phyloP scores from a whole-genome alignment of 2,113 vertebrate species.

The Pachypanchax playfairii region DNA sequence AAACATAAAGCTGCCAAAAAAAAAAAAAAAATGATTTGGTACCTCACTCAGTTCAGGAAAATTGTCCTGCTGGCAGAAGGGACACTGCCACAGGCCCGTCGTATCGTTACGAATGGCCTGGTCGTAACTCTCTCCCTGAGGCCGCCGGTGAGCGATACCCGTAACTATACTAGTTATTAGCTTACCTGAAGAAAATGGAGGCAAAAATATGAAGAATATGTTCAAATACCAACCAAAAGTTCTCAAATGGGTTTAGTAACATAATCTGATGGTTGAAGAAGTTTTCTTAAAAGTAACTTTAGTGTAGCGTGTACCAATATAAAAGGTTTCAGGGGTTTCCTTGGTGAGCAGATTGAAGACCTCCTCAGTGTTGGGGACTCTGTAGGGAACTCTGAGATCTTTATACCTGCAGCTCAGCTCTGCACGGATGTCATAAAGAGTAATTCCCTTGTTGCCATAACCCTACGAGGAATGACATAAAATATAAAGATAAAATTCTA shows the following conservation, averaged over 20 bases:
- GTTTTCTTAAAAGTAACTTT: neutral
- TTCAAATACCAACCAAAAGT: neutral
- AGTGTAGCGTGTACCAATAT: constrained; percentile 83
- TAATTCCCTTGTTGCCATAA: constrained; percentile 98
- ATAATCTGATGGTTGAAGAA: neutral
- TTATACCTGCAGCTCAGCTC: constrained; percentile 98
- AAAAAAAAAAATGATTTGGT: neutral
- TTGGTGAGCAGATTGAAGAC: constrained; percentile 98
- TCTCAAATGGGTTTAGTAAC: neutral
- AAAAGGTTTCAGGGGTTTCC: constrained; percentile 98
- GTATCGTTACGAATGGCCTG: constrained; percentile 96
- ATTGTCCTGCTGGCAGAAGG: constrained; percentile 98
- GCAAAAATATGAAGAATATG: neutral
- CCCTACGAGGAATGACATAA: constrained; percentile 78
- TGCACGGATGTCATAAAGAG: constrained; percentile 96
- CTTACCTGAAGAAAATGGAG: constrained; percentile 82
- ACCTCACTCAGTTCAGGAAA: constrained; percentile 99
- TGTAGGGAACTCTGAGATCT: constrained; percentile 91
- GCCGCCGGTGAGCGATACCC: constrained; percentile 95
- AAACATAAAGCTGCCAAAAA: neutral
- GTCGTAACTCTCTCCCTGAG: constrained; percentile 97
- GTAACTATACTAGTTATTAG: constrained; percentile 95
- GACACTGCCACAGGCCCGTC: constrained; percentile 97
- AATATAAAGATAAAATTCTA: neutral
- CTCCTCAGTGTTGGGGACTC: constrained; percentile 94